These are phyloP conservation scores for Spodoptera picta DNA, from an alignment of 2,888 invertebrate genomes.

Conservation along the genomic window DNA sequence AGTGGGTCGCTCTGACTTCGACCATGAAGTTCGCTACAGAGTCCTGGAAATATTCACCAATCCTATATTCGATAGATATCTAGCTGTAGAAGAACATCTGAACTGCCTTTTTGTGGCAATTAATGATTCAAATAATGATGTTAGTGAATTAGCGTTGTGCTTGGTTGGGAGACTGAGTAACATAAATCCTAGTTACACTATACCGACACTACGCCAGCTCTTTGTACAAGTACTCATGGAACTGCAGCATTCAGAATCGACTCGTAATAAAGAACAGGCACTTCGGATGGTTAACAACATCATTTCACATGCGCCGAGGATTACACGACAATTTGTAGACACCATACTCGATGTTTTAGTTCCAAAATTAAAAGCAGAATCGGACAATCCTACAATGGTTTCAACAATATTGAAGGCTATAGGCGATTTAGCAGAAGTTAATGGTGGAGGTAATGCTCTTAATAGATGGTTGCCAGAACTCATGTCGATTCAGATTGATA, in stretches of 20 bases:
- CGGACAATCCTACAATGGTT: constrained; percentile 96
- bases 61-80: constrained; percentile 95
- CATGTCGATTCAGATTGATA: constrained; percentile 95
- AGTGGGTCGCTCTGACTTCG: constrained; percentile 98
- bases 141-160: constrained; percentile 97
- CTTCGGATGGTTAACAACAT: constrained; percentile 98
- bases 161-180: constrained; percentile 97
- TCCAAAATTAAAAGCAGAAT: constrained; percentile 96
- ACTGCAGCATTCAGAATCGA: constrained; percentile 97
- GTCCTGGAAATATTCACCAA: constrained; percentile 97
- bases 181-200: constrained; percentile 99
- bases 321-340: constrained; percentile 98
- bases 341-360: constrained; percentile 96
- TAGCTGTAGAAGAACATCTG: constrained; percentile 98
- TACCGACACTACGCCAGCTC: constrained; percentile 97
- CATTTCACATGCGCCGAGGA: constrained; percentile 96
- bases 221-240: constrained; percentile 97
- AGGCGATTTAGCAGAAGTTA: constrained; percentile 98
- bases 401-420: constrained; percentile 97
- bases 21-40: constrained; percentile 97
- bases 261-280: constrained; percentile 98
- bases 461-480: constrained; percentile 96
- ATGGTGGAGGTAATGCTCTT: constrained; percentile 95
- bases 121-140: constrained; percentile 98
- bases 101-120: constrained; percentile 97